These are phyloP conservation scores for Plebejus melissa DNA, from an alignment of 2,888 invertebrate genomes.

Conservation along the genomic window DNA sequence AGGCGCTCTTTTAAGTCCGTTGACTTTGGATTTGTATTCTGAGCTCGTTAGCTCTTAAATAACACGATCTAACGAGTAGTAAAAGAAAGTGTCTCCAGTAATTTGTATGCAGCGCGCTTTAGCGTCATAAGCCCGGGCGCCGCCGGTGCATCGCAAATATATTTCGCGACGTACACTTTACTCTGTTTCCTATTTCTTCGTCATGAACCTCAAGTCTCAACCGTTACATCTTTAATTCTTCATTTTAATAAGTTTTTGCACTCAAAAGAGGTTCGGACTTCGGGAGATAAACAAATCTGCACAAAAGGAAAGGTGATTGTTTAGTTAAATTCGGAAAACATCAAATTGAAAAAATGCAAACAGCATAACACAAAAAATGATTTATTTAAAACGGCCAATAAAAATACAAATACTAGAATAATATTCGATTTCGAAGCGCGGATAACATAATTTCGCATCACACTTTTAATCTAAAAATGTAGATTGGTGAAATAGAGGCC, in stretches of 20 bases:
- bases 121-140: constrained; percentile 58
- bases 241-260: neutral
- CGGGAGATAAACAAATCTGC: neutral
- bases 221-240: neutral
- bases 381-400: neutral
- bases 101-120: constrained; percentile 62
- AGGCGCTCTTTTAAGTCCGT: constrained; percentile 1
- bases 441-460: constrained; percentile 8
- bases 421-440: neutral
- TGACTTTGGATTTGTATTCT: constrained; percentile 34
- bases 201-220: neutral
- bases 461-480: constrained; percentile 20
- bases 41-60: constrained; percentile 44
- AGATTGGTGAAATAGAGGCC: constrained; percentile 21
- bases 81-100: constrained; percentile 59
- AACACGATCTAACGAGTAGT: constrained; percentile 53
- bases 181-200: constrained; percentile 2
- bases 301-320: neutral
- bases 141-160: constrained; percentile 58
- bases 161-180: constrained; percentile 14
- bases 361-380: neutral
- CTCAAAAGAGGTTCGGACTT: neutral
- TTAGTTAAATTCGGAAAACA: too few species aligned
- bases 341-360: neutral
- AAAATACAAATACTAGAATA: neutral